These are phyloP conservation scores for Galago senegalensis DNA, from an alignment of 2,797 vertebrate genomes.

Conservation along the genomic window DNA sequence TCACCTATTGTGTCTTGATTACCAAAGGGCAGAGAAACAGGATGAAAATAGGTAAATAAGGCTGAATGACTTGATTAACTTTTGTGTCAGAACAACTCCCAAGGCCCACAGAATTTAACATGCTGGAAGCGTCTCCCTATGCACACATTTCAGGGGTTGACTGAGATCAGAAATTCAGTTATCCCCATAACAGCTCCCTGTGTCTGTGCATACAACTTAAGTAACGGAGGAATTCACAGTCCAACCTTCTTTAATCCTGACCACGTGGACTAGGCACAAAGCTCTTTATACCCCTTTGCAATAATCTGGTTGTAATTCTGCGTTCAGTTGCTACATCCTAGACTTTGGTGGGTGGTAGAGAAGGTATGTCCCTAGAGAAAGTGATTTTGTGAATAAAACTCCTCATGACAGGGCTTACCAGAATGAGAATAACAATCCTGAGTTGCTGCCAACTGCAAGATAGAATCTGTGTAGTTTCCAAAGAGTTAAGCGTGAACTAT, in stretches of 20 bases:
- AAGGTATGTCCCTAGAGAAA: background rate
- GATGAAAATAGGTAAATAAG: constrained; percentile 69
- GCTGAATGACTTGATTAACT: constrained; percentile 69
- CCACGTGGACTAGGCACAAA: background rate
- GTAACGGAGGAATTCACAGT: background rate
- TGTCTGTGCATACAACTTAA: background rate
- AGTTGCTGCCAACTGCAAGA: background rate
- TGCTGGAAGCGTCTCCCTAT: background rate
- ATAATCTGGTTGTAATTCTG: background rate
- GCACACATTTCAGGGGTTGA: background rate
- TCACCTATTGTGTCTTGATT: constrained; percentile 77
- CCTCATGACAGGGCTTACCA: constrained; percentile 25
- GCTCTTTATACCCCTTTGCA: background rate
- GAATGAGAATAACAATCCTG: constrained; percentile 9
- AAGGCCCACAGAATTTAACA: background rate
- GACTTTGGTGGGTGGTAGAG: constrained; percentile 16
- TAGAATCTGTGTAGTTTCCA: background rate
- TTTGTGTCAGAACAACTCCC: constrained; percentile 47
- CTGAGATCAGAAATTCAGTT: background rate
- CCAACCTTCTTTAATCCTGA: background rate
- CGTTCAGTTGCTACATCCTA: background rate
- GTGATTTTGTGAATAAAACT: constrained; percentile 51
- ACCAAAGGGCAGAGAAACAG: constrained; percentile 77
- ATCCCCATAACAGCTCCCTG: background rate
- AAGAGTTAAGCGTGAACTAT: background rate